phyloP scores from a whole-genome alignment of 2,797 vertebrate genomes.

The Crocodylus rhombifer region DNA sequence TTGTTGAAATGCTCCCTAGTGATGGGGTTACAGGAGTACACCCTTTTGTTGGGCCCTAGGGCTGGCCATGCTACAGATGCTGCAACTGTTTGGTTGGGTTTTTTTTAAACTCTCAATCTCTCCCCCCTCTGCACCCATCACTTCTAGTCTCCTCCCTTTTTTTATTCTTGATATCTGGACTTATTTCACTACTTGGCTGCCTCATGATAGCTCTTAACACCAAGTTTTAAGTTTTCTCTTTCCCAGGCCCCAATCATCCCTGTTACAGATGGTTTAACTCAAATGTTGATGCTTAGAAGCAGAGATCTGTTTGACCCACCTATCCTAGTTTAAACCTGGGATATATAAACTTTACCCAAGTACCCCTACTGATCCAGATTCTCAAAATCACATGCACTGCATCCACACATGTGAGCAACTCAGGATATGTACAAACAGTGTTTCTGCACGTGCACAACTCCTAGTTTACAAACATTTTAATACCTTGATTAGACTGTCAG shows the following conservation, averaged over 20 bases:
- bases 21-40: not conserved
- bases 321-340: not conserved
- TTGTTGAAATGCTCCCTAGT: not conserved
- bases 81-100: not conserved
- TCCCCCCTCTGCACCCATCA: not conserved
- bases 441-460: not conserved
- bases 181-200: not conserved
- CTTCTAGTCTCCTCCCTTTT: fast-evolving
- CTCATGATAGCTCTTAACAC: not conserved
- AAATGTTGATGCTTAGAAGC: not conserved
- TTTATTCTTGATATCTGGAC: not conserved
- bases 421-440: not conserved
- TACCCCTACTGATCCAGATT: not conserved
- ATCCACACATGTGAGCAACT: not conserved
- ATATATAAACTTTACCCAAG: not conserved
- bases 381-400: not conserved
- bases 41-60: no score
- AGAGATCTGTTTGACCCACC: not conserved
- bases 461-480: not conserved
- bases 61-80: not conserved
- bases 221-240: not conserved
- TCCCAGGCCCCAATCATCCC: not conserved
- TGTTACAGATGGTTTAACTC: not conserved
- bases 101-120: not conserved
- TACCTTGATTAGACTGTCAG: not conserved